Conservation (phyloP, 2,888 invertebrate genomes). For the Tiliacea aurago region DNA sequence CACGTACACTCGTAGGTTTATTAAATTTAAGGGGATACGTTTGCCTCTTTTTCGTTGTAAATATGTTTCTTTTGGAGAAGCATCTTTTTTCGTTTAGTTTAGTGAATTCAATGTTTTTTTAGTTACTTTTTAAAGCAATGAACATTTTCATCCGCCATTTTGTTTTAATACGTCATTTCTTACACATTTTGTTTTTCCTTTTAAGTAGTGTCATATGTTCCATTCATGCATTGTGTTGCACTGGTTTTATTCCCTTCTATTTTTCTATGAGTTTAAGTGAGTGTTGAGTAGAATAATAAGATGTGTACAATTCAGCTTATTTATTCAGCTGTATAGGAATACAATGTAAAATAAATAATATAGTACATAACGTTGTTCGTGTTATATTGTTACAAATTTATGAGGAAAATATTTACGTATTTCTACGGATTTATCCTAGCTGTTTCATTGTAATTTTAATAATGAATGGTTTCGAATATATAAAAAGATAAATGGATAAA, state of each 20-base stretch:
- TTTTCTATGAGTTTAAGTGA: slow-evolving; percentile 16
- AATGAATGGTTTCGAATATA: neutral
- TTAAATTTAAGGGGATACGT: slow-evolving; percentile 21
- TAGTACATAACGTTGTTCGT: neutral
- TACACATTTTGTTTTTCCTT: neutral
- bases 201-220: slow-evolving; percentile 20
- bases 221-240: slow-evolving; percentile 32
- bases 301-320: slow-evolving; percentile 15
- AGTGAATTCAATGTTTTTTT: neutral
- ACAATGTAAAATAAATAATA: slow-evolving; percentile 38
- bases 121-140: neutral
- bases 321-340: slow-evolving; percentile 34
- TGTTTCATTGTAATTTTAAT: neutral
- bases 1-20: slow-evolving; percentile 29
- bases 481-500: no score
- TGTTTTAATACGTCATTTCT: neutral
- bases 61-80: neutral
- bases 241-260: slow-evolving; percentile 38
- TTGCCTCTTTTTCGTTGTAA: neutral
- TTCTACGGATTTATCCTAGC: neutral
- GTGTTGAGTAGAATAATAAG: slow-evolving; percentile 21
- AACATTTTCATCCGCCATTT: slow-evolving; percentile 9
- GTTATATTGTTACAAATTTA: neutral
- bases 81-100: neutral
- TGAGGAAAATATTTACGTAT: neutral